These are phyloP conservation scores for Anomalospiza imberbis DNA, from an alignment of 2,797 vertebrate species.

Conservation along the genomic window DNA sequence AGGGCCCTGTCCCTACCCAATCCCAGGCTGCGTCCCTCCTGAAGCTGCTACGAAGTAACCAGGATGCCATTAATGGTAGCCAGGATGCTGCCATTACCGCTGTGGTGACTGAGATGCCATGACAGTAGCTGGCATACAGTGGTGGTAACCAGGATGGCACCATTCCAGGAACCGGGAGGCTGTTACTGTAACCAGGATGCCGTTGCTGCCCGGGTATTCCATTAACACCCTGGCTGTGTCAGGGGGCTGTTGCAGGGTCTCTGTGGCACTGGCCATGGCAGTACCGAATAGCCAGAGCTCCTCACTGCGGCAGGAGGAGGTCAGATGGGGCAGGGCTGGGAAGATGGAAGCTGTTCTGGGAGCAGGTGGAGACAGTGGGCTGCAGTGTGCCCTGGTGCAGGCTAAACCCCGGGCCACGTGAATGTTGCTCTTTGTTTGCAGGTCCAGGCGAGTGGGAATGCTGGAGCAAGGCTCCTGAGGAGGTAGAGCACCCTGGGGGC, in stretches of 20 bases:
- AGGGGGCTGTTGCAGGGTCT: not conserved
- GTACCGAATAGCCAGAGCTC: not conserved
- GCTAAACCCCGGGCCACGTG: accelerated
- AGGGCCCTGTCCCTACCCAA: accelerated
- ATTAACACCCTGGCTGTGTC: accelerated
- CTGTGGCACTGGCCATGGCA: not conserved
- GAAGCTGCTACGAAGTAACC: accelerated
- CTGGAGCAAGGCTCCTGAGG: accelerated
- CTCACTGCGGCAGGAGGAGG: not conserved
- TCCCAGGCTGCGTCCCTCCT: accelerated
- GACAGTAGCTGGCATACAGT: not conserved
- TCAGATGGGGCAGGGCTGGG: not conserved
- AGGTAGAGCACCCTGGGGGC: not conserved
- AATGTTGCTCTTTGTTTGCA: accelerated
- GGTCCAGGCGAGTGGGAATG: accelerated
- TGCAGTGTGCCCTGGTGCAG: accelerated
- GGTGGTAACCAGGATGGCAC: not conserved
- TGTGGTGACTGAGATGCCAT: accelerated
- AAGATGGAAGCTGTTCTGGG: not conserved
- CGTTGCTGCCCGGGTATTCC: accelerated
- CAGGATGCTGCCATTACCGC: not conserved
- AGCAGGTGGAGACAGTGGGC: not conserved
- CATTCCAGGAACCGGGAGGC: not conserved
- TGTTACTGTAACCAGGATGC: not conserved
- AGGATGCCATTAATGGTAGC: not conserved